These are phyloP conservation scores for human (Homo sapiens) DNA, from an alignment of 2,113 vertebrate genomes.

Conservation along the genomic window DNA sequence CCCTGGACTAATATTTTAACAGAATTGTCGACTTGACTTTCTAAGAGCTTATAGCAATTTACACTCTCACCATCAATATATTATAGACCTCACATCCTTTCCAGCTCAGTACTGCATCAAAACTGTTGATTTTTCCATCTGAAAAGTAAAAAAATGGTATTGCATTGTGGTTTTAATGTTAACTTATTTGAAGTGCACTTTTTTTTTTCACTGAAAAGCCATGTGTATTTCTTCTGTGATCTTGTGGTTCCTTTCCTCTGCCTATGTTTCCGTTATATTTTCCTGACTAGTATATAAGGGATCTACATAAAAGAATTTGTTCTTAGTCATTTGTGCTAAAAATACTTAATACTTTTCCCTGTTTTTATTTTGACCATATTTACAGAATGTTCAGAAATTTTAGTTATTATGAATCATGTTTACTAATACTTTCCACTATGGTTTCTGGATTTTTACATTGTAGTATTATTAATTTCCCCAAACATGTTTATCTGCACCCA, in stretches of 20 bases:
- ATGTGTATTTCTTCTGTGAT: not conserved
- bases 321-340: not conserved
- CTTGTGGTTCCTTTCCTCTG: not conserved
- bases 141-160: not conserved
- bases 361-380: not conserved
- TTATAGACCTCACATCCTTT: not conserved
- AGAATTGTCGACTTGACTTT: not conserved
- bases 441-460: not conserved
- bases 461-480: not conserved
- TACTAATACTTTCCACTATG: not conserved
- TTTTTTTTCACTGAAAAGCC: not conserved
- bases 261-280: not conserved
- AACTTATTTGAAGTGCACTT: not conserved
- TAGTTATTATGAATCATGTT: not conserved
- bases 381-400: not conserved
- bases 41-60: not conserved
- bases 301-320: not conserved
- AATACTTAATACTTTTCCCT: not conserved
- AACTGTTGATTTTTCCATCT: not conserved
- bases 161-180: not conserved
- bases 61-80: not conserved
- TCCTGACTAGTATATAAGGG: not conserved
- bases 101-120: not conserved
- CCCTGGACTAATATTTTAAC: no score
- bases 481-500: not conserved